A percentile compares a stretch with the other conserved stretches of the same genome.
These are phyloP conservation scores for Lordiphosa clarofinis DNA, from an alignment of 1,140 invertebrate species.

Conservation along the genomic window DNA sequence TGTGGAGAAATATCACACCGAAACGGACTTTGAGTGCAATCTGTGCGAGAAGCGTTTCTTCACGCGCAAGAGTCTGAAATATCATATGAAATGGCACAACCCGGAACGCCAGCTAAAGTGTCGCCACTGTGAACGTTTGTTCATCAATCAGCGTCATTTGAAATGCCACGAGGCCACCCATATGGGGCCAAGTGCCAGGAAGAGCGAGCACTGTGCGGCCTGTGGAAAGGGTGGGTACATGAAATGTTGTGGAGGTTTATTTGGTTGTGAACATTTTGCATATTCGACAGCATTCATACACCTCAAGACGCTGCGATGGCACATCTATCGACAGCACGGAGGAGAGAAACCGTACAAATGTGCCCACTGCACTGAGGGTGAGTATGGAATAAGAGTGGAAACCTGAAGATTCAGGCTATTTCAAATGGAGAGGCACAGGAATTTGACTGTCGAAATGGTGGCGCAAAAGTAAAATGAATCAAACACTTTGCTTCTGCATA, in stretches of 20 bases:
- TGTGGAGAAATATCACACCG: conserved; percentile 70
- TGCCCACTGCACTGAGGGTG: conserved; percentile 67
- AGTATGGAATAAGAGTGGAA: conserved; percentile 18
- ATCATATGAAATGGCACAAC: conserved; percentile 77
- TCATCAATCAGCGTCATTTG: conserved; percentile 70
- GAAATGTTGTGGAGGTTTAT: too few relatives aligned
- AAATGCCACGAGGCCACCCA: conserved; percentile 71
- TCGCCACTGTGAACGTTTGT: conserved; percentile 63
- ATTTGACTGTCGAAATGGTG: too few relatives aligned
- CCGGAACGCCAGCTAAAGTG: conserved; percentile 66
- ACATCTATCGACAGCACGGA: conserved; percentile 70
- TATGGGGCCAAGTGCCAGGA: conserved; percentile 51
- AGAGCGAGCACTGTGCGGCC: conserved; percentile 63
- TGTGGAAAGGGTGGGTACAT: conserved; percentile 60
- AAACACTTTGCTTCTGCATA: too few relatives aligned
- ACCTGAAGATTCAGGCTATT: neutral
- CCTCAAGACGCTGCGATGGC: conserved; percentile 71
- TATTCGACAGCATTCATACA: conserved; percentile 61
- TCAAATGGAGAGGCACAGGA: neutral
- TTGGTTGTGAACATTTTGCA: too few relatives aligned
- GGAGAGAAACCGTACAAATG: conserved; percentile 75
- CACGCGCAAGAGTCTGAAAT: conserved; percentile 69
- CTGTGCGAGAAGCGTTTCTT: conserved; percentile 70
- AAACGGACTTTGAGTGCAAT: conserved; percentile 70
- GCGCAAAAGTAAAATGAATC: too few relatives aligned